Base-by-base conservation (phyloP, 2,888 invertebrate species). In the Mimas tiliae region DNA sequence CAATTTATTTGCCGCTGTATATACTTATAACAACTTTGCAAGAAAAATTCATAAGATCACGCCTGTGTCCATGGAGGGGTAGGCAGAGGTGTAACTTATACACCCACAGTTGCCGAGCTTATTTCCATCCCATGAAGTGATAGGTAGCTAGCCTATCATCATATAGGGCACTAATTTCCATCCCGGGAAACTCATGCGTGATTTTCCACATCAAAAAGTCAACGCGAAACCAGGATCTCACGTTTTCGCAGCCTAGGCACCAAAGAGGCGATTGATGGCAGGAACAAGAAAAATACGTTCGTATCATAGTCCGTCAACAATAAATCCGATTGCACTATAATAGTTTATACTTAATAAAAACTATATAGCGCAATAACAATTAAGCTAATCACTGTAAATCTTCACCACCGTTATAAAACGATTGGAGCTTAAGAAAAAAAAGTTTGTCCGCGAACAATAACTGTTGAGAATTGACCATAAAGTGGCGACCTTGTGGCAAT, bases 381-480 rank as follows among this genome's bases (percentile, higher is more conserved):
- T 90, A 90, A 87, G 80, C 81, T 89, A 91, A 93, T 91, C 90
- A 88, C 86, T 90, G 90, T 87, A 90, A 88, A 89, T 88, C 87
- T 85, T 90, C 87, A 89, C 86, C 69, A 80, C 85, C 76, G 86
- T 85, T 87, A 85, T 84, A 86, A 84, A 83, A 77, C 86, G 85
- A 88, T 88, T 85, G 90, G 86, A 81, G 85, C 80, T 86, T 83
- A 86, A 78, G 80, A 84, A 86, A 89, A 90, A 89, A 90, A 90
- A 89, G 81, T 86, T 85, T 77, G 87, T 83, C 86, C 81, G 87
- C 87, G 85, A 91, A 93, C 93, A 92, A 93, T 93, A 90, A 92
- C 90, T 87, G 88, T 87, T 88, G 84, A 88, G 93, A 88, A 94
- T 92, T 92, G 93, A 93, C 93, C 94, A 93, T 94, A 94, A 94